Evolutionary conservation across 2,113 vertebrate species (phyloP).

Genomic region (Neolamprologus longior): DNA sequence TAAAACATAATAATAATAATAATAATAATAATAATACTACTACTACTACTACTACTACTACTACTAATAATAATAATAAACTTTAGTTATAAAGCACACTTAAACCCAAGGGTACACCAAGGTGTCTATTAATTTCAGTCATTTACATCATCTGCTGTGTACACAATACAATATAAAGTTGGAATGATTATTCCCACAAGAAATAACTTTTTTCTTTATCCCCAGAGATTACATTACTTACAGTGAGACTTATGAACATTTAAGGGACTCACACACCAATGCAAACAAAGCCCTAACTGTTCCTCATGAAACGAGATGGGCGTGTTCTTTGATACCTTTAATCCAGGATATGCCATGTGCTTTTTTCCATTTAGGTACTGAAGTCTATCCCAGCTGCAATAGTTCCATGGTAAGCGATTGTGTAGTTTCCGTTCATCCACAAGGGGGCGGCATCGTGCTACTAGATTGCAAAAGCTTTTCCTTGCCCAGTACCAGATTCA

Average conservation of each 20-base stretch:
- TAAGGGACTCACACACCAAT: neutral
- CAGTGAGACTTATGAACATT: neutral
- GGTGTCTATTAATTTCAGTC: neutral
- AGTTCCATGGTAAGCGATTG: neutral
- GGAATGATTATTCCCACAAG: neutral
- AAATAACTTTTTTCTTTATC: neutral
- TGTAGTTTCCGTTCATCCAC: neutral
- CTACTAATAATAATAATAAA: neutral
- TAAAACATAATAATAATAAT: neutral
- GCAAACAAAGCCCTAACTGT: neutral
- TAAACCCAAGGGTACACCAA: neutral
- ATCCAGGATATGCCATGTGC: neutral
- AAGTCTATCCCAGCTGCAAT: neutral
- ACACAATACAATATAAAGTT: neutral
- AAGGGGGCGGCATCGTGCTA: neutral
- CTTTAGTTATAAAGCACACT: neutral
- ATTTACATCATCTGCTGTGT: neutral
- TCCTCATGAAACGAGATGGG: neutral
- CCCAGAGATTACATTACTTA: neutral
- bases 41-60: too few species aligned
- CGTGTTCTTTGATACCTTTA: neutral
- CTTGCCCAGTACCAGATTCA: neutral
- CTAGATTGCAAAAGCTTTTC: neutral
- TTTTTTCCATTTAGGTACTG: neutral
- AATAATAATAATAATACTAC: fast-evolving